Conservation (phyloP, 2,888 invertebrate species). For the Pyrrhia umbra region DNA sequence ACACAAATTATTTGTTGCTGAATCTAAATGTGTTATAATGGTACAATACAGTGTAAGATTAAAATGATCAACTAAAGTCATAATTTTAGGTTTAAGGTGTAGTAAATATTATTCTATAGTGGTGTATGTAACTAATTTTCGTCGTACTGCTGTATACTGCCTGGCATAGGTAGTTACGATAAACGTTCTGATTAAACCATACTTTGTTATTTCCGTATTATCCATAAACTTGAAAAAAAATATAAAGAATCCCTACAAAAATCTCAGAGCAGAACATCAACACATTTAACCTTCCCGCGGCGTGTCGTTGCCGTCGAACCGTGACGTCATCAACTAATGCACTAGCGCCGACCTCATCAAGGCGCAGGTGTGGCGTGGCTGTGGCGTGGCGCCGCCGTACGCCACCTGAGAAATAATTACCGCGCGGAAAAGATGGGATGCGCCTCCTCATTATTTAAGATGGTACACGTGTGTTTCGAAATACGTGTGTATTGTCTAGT, state of each 20-base stretch:
- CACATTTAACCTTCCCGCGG: conserved; percentile 22
- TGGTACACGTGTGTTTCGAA: conserved; percentile 69
- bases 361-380: conserved; percentile 64
- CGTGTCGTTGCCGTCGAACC: conserved; percentile 62
- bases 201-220: not conserved
- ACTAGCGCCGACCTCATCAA: conserved; percentile 81
- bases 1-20: not conserved
- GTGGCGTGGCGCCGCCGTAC: conserved; percentile 46
- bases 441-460: conserved; percentile 82
- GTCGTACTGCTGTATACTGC: too few relatives aligned
- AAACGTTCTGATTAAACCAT: not conserved
- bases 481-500: conserved; percentile 65
- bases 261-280: not conserved
- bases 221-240: not conserved
- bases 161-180: too few relatives aligned
- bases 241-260: conserved; percentile 4
- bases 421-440: conserved; percentile 80
- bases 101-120: too few relatives aligned
- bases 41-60: too few relatives aligned
- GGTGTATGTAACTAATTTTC: too few relatives aligned
- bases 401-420: conserved; percentile 81
- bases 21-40: not conserved
- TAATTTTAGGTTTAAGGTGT: too few relatives aligned
- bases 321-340: conserved; percentile 87
- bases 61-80: too few relatives aligned